Evolutionary conservation across 2,113 vertebrate species (phyloP).

Genomic region (Pardalotus punctatus): DNA sequence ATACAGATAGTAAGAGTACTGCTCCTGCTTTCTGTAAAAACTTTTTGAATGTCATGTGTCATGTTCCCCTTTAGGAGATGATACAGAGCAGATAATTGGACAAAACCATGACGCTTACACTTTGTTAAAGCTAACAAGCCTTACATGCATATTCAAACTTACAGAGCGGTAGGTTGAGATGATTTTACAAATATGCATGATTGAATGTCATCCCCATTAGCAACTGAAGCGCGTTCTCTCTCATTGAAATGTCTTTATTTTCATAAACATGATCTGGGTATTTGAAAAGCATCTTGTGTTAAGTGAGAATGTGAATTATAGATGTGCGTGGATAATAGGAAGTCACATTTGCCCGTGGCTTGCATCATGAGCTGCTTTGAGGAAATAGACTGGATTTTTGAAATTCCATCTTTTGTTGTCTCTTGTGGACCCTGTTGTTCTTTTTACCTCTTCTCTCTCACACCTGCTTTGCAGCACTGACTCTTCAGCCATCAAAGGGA

Average conservation of each 20-base stretch:
- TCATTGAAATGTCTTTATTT: background rate
- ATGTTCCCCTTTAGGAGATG: background rate
- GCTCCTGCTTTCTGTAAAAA: background rate
- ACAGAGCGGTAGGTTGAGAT: background rate
- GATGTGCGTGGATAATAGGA: background rate
- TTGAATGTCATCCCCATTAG: background rate
- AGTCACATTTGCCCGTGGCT: background rate
- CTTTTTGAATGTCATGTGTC: background rate
- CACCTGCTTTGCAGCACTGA: background rate
- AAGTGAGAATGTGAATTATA: background rate
- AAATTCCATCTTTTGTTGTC: background rate
- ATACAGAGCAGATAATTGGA: background rate
- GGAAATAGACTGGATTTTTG: background rate
- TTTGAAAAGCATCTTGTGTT: background rate
- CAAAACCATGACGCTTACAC: background rate
- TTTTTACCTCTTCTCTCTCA: background rate
- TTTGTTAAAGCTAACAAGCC: background rate
- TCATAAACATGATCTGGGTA: background rate
- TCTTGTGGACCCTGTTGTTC: fast-evolving
- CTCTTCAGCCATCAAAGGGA: fast-evolving
- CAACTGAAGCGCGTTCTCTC: background rate
- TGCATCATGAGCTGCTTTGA: fast-evolving
- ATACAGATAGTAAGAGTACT: background rate
- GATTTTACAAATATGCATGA: background rate
- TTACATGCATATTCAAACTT: background rate